Conservation (phyloP, 2,888 invertebrate species). For the Timema podura region DNA sequence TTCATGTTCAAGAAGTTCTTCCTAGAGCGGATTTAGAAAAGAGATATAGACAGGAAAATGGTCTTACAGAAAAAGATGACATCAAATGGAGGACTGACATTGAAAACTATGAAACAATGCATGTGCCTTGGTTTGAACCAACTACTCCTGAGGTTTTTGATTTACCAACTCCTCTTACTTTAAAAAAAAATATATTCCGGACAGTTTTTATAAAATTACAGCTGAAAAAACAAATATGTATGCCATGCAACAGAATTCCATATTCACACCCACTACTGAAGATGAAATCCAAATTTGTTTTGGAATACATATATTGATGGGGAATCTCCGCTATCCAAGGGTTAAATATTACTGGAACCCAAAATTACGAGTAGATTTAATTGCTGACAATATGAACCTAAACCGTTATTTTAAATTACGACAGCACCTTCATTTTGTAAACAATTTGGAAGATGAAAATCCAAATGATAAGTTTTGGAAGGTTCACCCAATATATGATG, state of each 20-base stretch:
- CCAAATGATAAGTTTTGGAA: constrained; percentile 33
- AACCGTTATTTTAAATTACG: constrained; percentile 31
- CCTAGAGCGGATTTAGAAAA: too few species aligned
- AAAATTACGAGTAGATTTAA: constrained; percentile 30
- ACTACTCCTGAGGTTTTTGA: too few species aligned
- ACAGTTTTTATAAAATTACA: background rate
- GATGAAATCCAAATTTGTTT: constrained; percentile 20
- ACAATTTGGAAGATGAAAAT: constrained; percentile 28
- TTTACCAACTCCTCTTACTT: constrained; percentile 1
- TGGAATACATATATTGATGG: constrained; percentile 20
- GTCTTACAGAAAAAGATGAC: too few species aligned
- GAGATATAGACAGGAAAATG: too few species aligned
- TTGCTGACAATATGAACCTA: constrained; percentile 19
- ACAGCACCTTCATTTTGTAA: constrained; percentile 32
- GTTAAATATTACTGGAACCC: constrained; percentile 26
- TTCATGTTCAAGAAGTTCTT: too few species aligned
- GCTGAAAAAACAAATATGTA: constrained; percentile 23
- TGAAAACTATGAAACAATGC: too few species aligned
- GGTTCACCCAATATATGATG: constrained; percentile 33
- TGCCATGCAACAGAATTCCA: constrained; percentile 20
- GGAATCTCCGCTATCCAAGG: constrained; percentile 23
- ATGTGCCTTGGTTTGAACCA: too few species aligned
- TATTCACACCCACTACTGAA: constrained; percentile 17
- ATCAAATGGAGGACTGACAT: too few species aligned
- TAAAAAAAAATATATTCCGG: background rate